These are phyloP conservation scores for Phaethon lepturus DNA, from an alignment of 2,113 vertebrate species.

Conservation along the genomic window DNA sequence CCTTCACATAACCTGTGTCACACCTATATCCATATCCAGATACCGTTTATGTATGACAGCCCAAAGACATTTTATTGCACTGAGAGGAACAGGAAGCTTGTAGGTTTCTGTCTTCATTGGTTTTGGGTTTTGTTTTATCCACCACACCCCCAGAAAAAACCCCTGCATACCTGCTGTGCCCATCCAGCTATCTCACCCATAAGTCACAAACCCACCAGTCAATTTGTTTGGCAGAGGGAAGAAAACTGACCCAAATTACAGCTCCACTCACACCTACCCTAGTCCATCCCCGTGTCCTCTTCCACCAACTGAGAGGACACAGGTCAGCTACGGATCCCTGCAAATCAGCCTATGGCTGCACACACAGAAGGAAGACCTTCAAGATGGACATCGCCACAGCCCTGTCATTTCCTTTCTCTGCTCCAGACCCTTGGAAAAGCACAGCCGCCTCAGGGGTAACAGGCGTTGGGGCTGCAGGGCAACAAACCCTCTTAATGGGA, in stretches of 20 bases:
- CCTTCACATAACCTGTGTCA: neutral
- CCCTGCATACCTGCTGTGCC: neutral
- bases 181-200: neutral
- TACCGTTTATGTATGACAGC: rapidly evolving
- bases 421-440: neutral
- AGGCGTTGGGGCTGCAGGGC: rapidly evolving
- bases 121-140: neutral
- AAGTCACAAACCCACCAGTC: neutral
- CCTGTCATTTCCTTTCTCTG: neutral
- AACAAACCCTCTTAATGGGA: neutral
- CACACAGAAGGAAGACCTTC: neutral
- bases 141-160: neutral
- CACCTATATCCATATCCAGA: neutral
- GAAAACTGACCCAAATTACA: neutral
- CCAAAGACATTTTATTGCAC: neutral
- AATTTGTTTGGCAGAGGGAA: neutral
- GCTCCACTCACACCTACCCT: neutral
- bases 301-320: neutral
- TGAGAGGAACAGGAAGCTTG: neutral
- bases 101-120: neutral
- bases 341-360: neutral
- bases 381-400: neutral
- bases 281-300: neutral
- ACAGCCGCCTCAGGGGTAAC: neutral
- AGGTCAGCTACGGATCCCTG: neutral